Evolutionary conservation across 2,113 vertebrate genomes (phyloP).

Genomic region (Emydocephalus ijimae): DNA sequence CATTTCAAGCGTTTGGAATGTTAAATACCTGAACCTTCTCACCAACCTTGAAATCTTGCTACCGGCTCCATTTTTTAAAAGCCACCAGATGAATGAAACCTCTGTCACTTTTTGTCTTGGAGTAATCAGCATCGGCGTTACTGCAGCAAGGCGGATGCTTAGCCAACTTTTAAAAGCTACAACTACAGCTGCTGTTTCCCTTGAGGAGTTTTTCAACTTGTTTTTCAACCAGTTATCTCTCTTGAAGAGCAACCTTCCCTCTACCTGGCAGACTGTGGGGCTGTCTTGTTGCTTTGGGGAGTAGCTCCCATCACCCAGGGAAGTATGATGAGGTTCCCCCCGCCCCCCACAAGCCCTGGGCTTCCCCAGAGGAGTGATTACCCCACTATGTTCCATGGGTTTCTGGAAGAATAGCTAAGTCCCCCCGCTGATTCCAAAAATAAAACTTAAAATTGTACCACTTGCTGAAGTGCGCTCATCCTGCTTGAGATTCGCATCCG

Average conservation of each 20-base stretch:
- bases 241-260: not conserved
- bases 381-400: not conserved
- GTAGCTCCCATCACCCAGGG: not conserved
- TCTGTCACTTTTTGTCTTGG: too few species aligned
- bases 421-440: slow-evolving; percentile 26
- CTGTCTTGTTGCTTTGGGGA: not conserved
- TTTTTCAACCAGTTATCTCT: not conserved
- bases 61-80: not conserved
- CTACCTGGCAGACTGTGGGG: not conserved
- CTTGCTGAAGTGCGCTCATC: slow-evolving; percentile 55
- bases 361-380: not conserved
- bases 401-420: not conserved
- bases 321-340: not conserved
- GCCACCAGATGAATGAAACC: not conserved
- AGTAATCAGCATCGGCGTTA: not conserved
- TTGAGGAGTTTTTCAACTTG: not conserved
- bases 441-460: slow-evolving; percentile 43
- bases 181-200: not conserved
- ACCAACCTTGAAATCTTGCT: not conserved
- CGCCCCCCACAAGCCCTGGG: not conserved
- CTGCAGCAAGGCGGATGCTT: not conserved
- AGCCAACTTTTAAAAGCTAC: not conserved
- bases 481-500: slow-evolving; percentile 35
- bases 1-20: not conserved
- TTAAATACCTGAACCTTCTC: not conserved